Conservation (phyloP, 2,888 invertebrate genomes). For the Parnassius smintheus region DNA sequence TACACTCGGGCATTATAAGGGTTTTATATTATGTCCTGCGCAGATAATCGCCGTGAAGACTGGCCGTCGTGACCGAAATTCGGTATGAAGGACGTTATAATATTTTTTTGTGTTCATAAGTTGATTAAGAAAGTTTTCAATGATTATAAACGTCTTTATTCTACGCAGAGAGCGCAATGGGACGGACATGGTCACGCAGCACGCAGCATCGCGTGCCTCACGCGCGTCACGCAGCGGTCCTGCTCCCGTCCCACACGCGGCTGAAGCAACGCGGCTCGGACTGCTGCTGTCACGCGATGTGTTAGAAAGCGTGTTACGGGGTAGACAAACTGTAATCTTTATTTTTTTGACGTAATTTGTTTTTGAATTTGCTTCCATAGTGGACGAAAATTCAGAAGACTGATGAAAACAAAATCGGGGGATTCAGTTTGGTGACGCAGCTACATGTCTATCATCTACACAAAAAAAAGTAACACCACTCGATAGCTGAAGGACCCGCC, state of each 20-base stretch:
- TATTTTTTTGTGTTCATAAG: background rate
- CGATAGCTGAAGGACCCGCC: too few relatives aligned
- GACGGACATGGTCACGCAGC: conserved; percentile 6
- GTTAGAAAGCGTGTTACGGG: conserved; percentile 21
- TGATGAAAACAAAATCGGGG: too few relatives aligned
- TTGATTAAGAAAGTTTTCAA: conserved; percentile 2
- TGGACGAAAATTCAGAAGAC: too few relatives aligned
- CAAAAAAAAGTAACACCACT: too few relatives aligned
- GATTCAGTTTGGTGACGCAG: too few relatives aligned
- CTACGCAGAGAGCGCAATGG: conserved; percentile 1
- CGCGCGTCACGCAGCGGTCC: conserved; percentile 11
- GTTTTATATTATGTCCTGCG: too few relatives aligned
- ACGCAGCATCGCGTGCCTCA: conserved; percentile 17
- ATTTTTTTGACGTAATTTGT: background rate
- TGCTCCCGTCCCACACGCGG: conserved; percentile 15
- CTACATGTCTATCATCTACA: too few relatives aligned
- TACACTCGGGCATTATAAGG: too few relatives aligned
- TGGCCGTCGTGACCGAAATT: too few relatives aligned
- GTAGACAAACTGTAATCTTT: background rate
- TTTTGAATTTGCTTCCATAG: too few relatives aligned
- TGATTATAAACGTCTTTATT: conserved; percentile 4
- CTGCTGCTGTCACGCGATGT: conserved; percentile 14
- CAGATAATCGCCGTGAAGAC: too few relatives aligned
- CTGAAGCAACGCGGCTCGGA: background rate
- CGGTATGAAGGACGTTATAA: too few relatives aligned